Base-by-base conservation (phyloP, 2,113 vertebrate genomes). In the Prochilodus magdalenae region DNA sequence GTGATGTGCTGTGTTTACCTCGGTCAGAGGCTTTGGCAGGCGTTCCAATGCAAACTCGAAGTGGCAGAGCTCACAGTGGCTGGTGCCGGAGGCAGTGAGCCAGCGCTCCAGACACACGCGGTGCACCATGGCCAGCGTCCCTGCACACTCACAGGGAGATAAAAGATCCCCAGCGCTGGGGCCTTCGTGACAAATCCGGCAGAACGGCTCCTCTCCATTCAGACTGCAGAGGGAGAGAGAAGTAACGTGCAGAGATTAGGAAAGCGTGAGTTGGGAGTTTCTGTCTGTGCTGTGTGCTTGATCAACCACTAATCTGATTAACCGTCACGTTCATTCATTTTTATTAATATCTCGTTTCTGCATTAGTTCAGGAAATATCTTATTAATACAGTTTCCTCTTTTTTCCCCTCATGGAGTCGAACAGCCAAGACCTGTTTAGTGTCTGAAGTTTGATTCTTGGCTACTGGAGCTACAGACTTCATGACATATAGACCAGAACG, bases 171-270 rank as follows among this genome's bases (percentile, higher is more conserved):
- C 92, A 0, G 73, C 72, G 0, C 36, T 5, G 0, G 8, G 0
- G 63, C 53, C 90, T 66, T 93, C 93, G 15, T 94, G 92, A 81
- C 93, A 93, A 86, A 94, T 94, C 80, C 93, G 88, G 27, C 93
- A 94, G 79, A 94, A 91, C 0, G 75, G 88, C 29, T 92, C 91
- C 49, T 93, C 91, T 0, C 84, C 85, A 85, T 75, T 77, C 36
- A 84, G 63, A 47, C 86, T 80, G 49, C 40, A 66, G 27, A 63
- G 14, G 76, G 27, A 82, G 20, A 13, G 26, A 70, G n/a, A 10
- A 4, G 10, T 40, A 49, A 49, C 12, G 47, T 10, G 10, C 47
- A 51, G 49, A 55, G 20, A 55, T 18, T 18, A 40, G 11, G 30
- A 62, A 12, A 36, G 22, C 57, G 26, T 0, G 40, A 44, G 40